phyloP scores from a whole-genome alignment of 23 tunicate genomes.

The Ascidia mentula region DNA sequence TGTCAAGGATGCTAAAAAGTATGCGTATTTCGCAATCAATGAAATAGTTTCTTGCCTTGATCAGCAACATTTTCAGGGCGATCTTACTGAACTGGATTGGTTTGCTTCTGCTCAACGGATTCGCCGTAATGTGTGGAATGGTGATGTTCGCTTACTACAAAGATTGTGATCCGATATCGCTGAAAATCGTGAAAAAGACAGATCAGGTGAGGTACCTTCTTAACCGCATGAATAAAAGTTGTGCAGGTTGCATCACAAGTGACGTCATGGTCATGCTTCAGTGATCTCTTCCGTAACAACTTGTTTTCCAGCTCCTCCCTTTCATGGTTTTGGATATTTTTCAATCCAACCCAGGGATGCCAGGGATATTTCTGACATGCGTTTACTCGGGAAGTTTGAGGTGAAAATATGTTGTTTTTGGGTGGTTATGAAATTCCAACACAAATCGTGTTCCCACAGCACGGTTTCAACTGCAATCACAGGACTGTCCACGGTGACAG shows the following conservation, averaged over 20 bases:
- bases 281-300: not conserved
- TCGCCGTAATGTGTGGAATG: slow-evolving; percentile 43
- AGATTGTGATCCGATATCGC: slow-evolving; percentile 47
- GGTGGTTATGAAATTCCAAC: not conserved
- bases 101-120: slow-evolving; percentile 34
- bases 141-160: slow-evolving; percentile 52
- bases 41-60: not conserved
- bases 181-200: slow-evolving; percentile 16
- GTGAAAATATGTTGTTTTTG: not conserved
- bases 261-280: too few species aligned
- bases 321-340: slow-evolving; percentile 45
- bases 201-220: slow-evolving; percentile 48
- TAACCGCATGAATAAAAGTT: too few species aligned
- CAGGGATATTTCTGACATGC: slow-evolving; percentile 56
- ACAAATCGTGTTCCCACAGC: slow-evolving; percentile 21
- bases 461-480: slow-evolving; percentile 76
- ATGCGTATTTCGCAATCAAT: too few species aligned
- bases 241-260: not conserved
- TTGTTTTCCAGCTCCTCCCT: slow-evolving; percentile 36
- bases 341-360: slow-evolving; percentile 34
- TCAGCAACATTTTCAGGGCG: slow-evolving; percentile 19
- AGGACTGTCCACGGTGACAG: slow-evolving; percentile 48
- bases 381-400: slow-evolving; percentile 61
- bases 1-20: not conserved
- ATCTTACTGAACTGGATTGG: slow-evolving; percentile 43